These are phyloP conservation scores for Drosophila anceps DNA, from an alignment of 2,888 invertebrate genomes.

Conservation along the genomic window DNA sequence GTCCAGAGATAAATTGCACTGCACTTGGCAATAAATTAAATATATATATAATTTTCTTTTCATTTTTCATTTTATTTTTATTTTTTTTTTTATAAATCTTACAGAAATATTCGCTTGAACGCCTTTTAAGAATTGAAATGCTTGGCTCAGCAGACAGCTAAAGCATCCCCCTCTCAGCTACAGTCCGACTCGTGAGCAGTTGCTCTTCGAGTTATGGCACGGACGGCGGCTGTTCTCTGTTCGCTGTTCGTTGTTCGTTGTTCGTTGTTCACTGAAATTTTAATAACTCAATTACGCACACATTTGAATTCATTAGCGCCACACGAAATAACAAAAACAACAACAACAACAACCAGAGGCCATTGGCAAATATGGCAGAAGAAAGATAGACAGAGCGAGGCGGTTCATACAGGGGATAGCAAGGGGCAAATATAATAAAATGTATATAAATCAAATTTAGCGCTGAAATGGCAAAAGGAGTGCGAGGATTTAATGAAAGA, in stretches of 20 bases:
- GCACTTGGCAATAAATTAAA: conserved; percentile 70
- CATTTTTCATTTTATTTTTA: conserved; percentile 3
- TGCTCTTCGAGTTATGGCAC: conserved; percentile 19
- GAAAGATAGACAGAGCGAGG: neutral
- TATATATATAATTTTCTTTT: conserved; percentile 37
- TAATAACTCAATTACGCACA: conserved; percentile 84
- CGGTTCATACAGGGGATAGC: conserved; percentile 41
- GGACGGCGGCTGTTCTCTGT: conserved; percentile 52
- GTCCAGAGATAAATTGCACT: conserved; percentile 63
- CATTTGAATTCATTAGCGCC: conserved; percentile 83
- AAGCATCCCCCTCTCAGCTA: conserved; percentile 1
- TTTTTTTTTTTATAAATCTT: conserved; percentile 33
- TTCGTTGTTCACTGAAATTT: conserved; percentile 72
- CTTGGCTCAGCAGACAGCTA: conserved; percentile 11
- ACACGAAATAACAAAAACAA: conserved; percentile 51
- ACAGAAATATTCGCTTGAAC: conserved; percentile 65
- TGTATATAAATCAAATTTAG: conserved; percentile 80
- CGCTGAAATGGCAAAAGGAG: conserved; percentile 73
- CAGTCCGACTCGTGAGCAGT: neutral
- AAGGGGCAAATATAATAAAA: conserved; percentile 75
- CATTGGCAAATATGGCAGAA: conserved; percentile 3
- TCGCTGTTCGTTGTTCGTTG: conserved; percentile 53
- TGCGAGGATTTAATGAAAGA: conserved; percentile 16
- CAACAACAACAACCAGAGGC: conserved; percentile 34
- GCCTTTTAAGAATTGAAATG: conserved; percentile 71